Conservation (phyloP, 2,888 invertebrate species). For the Smittia sp. region DNA sequence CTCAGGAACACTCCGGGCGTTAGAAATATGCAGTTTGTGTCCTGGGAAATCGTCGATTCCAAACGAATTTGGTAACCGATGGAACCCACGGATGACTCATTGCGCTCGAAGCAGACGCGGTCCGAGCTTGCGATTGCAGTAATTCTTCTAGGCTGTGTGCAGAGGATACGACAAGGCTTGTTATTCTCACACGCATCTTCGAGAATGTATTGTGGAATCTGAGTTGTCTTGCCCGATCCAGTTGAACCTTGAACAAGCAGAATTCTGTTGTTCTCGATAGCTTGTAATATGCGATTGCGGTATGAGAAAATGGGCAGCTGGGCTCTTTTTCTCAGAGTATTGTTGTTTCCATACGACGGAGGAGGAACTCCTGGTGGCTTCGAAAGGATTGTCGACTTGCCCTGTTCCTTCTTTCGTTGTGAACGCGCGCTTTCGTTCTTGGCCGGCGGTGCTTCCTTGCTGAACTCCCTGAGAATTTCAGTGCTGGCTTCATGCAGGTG, state of each 20-base stretch:
- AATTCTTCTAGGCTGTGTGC: constrained; percentile 89
- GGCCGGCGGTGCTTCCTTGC: not conserved
- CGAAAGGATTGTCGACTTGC: not conserved
- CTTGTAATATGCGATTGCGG: constrained; percentile 64
- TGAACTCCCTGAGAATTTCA: not conserved
- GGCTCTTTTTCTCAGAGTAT: constrained; percentile 57
- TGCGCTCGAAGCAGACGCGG: constrained; percentile 72
- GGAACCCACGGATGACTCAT: constrained; percentile 64
- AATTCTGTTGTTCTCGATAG: constrained; percentile 66
- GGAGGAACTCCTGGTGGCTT: not conserved
- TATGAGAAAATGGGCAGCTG: constrained; percentile 69
- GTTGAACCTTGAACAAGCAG: constrained; percentile 78
- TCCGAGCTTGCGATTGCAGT: constrained; percentile 88
- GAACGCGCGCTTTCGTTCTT: not conserved
- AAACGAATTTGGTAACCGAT: constrained; percentile 90
- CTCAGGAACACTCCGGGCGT: constrained; percentile 88
- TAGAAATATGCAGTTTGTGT: constrained; percentile 82
- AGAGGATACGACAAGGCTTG: constrained; percentile 77
- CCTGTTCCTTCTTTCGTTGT: not conserved
- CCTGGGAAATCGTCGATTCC: constrained; percentile 77
- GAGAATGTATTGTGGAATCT: constrained; percentile 89
- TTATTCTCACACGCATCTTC: constrained; percentile 65
- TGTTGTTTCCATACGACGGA: constrained; percentile 55
- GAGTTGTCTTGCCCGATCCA: constrained; percentile 93
- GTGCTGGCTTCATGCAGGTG: not conserved